Base-by-base conservation (phyloP, 2,888 invertebrate species). In the Agrilus cyanescens region DNA sequence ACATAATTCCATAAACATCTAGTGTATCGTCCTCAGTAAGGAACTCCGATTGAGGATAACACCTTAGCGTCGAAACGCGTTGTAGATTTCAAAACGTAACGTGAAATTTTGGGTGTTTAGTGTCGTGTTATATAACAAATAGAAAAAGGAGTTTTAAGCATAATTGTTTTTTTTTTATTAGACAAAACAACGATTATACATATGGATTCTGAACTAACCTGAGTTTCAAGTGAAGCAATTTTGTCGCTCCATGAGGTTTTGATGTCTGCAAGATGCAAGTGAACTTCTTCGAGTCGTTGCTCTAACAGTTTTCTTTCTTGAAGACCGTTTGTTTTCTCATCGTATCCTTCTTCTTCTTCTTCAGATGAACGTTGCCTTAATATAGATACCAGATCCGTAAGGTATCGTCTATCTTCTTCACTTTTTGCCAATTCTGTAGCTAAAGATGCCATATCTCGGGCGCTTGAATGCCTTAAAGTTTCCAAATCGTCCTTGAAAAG, bases 231-330 rank as follows among this genome's bases (percentile, higher is more conserved):
- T 1, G 85, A 80, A 12, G 87, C 78, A 54, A 91, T 91, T 64
- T 90, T 89, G 12, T 86, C 85, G 57, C 89, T 90, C 91, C 91
- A 91, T 0, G 86, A 85, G 1, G 86, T 85, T 63, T 93, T 91
- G 50, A 91, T 87, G 57, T 91, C 89, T 0, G 85, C 82, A 29
- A 91, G 68, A 62, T 91, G 90, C 58, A 89, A 73, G 60, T 89
- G 83, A 0, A 88, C 80, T 59, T 91, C 91, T 54, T 87, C 85
- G 44, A 91, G 65, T 55, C 85, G 80, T 46, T 85, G 76, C 50
- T 86, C 82, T 25, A 90, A 68, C 16, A 85, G 61, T 49, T 75
- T 75, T 40, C 80, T 67, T 55, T 82, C 81, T n/a, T 74, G 71
- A 50, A 73, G 65, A 58, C 46, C 70, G 60, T 59, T 73, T 60